Evolutionary conservation across 2,888 invertebrate genomes (phyloP), one percentile per base, ranked within the genome.

Genomic region (Dysmachus trigonus): DNA sequence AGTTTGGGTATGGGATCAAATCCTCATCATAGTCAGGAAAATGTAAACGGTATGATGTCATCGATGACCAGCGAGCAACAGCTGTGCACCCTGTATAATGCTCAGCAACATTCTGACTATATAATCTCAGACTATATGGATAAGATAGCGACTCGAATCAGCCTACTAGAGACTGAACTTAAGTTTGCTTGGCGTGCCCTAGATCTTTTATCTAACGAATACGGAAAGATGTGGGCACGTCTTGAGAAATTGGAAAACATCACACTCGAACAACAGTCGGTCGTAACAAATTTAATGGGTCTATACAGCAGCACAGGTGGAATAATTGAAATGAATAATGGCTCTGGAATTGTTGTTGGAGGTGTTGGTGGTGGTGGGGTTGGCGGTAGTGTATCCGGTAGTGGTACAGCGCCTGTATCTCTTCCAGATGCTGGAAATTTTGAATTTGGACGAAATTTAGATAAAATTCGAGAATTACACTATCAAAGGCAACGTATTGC

Each of bases 131-230:
- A 97, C 91, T 97, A 97, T 91, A 97, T 98, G 97, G 97, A 97
- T 90, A 95, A 97, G 89, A 94, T 98, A 84, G 96, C 97, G 15
- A 97, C 97, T 33, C 94, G 97, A 47, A 94, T 98, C 87, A 97
- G 96, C 90, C 95, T 97, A 89, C 94, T 98, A 15, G 98, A 98
- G 92, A 97, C 97, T 2, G 98, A 98, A 92, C 93, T 98, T 77
- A 96, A 97, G 90, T 97, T 97, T 90, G 98, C 98, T 22, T 98
- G 98, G 98, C 94, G 97, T 88, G 97, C 98, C 2, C 93, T 98
- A 86, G 98, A 98, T 91, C 93, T 98, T 84, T 94, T 98, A 41
- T 97, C 97, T 53, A 97, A 97, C 90, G 98, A 98, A 91, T 98
- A 98, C 90, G 96, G 97, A 84, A 96, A 97, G 91, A 98, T 98